Evolutionary conservation across 2,888 invertebrate genomes (phyloP), one percentile per base, ranked within the genome.

Genomic region (Diplolepis rosae): DNA sequence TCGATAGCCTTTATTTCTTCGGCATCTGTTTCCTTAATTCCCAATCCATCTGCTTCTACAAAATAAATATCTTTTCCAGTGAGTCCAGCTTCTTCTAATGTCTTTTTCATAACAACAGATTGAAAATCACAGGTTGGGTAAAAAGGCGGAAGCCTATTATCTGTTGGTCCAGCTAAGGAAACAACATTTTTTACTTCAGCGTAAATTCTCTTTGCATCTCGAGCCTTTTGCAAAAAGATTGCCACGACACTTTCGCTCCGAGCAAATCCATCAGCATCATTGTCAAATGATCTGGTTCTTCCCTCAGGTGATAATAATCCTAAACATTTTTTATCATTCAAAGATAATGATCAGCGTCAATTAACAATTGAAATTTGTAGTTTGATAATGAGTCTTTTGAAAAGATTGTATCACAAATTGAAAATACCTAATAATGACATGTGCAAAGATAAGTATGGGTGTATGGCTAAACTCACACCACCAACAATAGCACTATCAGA

Each of bases 401-500:
- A n/a, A n/a, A n/a, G n/a, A n/a, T n/a, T n/a, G n/a, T n/a, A n/a
- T n/a, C n/a, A n/a, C n/a, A n/a, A n/a, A n/a, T n/a, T n/a, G n/a
- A n/a, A n/a, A n/a, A n/a, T n/a, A 66, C 66, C 66, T 66, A 66
- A 48, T 30, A 50, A 13, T 28, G 45, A 66, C 45, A 66, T 50
- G 9, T 66, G 66, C 1, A 66, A 27, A 1, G 66, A 66, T 18
- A 50, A 48, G 28, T 66, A 66, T 32, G 66, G 66, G 18, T 66
- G 66, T 15, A 66, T 13, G n/a, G 48, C 28, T 18, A 66, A 18
- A 32, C 48, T 50, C 15, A 22, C 45, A 30, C 66, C 66, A n/a
- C 66, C 66, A 27, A 66, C 66, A 66, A 66, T 66, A 4, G 66
- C 66, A 66, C 48, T 50, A 48, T 66, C 48, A 22, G 48, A 66